Evolutionary conservation across 2,888 invertebrate species (phyloP).

Genomic region (Apotomis betuletana): DNA sequence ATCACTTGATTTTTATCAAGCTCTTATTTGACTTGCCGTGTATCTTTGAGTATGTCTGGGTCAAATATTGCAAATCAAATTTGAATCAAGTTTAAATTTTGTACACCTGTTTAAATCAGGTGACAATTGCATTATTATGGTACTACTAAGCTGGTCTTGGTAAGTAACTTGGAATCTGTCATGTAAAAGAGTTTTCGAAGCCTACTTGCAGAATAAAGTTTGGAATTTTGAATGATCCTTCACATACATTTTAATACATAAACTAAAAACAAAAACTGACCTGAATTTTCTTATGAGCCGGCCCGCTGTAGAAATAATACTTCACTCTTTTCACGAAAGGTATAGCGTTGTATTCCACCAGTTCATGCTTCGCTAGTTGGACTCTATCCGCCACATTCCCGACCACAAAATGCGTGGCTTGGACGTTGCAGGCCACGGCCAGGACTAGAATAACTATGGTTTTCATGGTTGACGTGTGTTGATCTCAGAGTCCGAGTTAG

Average conservation of each 20-base stretch:
- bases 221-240: neutral
- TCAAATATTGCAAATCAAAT: too few relatives aligned
- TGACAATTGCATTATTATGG: too few relatives aligned
- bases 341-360: conserved; percentile 63
- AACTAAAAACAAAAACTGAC: conserved; percentile 47
- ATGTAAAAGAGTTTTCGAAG: too few relatives aligned
- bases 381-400: conserved; percentile 58
- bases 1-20: too few relatives aligned
- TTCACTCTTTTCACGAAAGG: conserved; percentile 72
- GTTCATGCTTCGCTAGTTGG: conserved; percentile 51
- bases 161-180: neutral
- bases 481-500: neutral
- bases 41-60: too few relatives aligned
- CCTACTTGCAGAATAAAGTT: too few relatives aligned
- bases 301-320: conserved; percentile 57
- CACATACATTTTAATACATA: neutral
- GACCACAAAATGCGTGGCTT: conserved; percentile 52
- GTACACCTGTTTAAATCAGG: too few relatives aligned
- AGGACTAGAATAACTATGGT: neutral
- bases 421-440: conserved; percentile 24
- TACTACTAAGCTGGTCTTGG: neutral
- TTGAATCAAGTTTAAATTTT: too few relatives aligned
- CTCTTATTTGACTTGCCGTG: too few relatives aligned
- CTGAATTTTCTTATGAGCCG: conserved; percentile 58
- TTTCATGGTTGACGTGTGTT: conserved; percentile 13